phyloP scores from a whole-genome alignment of 2,113 vertebrate species.

The Oriolus oriolus region DNA sequence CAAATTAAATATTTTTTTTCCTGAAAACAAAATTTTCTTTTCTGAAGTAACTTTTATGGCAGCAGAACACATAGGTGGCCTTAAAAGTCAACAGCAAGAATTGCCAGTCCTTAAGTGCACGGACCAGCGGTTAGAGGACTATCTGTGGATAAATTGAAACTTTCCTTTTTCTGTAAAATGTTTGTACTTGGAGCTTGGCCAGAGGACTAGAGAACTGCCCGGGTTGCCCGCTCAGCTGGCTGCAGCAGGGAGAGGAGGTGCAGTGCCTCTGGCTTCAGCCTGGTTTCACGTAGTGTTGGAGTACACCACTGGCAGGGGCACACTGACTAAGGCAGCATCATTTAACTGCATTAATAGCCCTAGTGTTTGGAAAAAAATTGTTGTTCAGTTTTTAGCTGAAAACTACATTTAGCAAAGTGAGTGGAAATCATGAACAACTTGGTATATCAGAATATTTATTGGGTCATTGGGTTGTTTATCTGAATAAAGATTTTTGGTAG shows the following conservation, averaged over 20 bases:
- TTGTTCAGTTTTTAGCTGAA: not conserved
- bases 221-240: not conserved
- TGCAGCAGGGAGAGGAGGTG: not conserved
- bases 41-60: not conserved
- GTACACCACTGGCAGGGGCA: not conserved
- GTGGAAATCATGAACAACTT: not conserved
- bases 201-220: not conserved
- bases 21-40: not conserved
- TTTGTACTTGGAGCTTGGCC: not conserved
- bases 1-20: not conserved
- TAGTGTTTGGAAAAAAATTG: not conserved
- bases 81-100: not conserved
- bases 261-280: not conserved
- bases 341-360: not conserved
- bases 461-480: not conserved
- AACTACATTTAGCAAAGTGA: not conserved
- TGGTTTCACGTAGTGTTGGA: fast-evolving
- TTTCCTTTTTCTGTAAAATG: not conserved
- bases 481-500: not conserved
- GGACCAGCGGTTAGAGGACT: not conserved
- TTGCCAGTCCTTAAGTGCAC: not conserved
- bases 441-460: not conserved
- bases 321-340: not conserved
- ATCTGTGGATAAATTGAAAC: not conserved
- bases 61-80: not conserved